Evolutionary conservation across 2,797 vertebrate species (phyloP), one percentile per base, ranked within the genome.

Genomic region (Pelochelys cantorii): DNA sequence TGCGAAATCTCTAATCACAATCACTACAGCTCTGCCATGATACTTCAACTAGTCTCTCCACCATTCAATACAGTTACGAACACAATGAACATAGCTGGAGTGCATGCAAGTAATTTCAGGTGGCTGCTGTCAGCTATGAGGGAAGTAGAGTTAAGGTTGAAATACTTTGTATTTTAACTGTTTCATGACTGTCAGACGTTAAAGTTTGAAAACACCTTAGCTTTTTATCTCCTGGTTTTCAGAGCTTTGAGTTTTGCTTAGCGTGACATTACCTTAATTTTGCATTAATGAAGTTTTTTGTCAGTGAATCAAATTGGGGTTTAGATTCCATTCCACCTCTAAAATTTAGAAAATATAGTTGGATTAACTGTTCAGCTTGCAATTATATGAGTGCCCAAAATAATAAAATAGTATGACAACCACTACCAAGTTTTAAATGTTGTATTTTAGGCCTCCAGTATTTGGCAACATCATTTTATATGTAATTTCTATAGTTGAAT

Each of bases 351-450:
- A 77, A 89, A 79, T 87, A 77, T 25, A n/a, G 12, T 90, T 88
- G 0, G 1, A 23, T 29, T 87, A 29, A 34, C 81, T 77, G 23
- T 65, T 65, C 11, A 57, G 80, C 27, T 84, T 92, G 25, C 18
- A 79, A 42, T 34, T 84, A 79, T 34, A 84, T 71, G n/a, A 34
- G 84, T 90, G 22, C n/a, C n/a, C 84, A 83, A 94, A 89, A 71
- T 23, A 86, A 86, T n/a, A 77, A 11, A 89, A 29, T 31, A 81
- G 20, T 83, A 68, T 31, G 83, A 25, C 23, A 87, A 62, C 2
- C 74, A 80, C n/a, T 77, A 22, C 68, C 9, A 74, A 88, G 79
- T 71, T 68, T 5, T 57, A 59, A 0, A 29, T 57, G 78, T 25
- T 14, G 5, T 0, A 34, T 90, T 93, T 91, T 52, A 27, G 37